Percentiles rank a stretch among this genome's conserved stretches.
phyloP scores from a whole-genome alignment of 2,888 invertebrate species.

The Pandemis corylana region DNA sequence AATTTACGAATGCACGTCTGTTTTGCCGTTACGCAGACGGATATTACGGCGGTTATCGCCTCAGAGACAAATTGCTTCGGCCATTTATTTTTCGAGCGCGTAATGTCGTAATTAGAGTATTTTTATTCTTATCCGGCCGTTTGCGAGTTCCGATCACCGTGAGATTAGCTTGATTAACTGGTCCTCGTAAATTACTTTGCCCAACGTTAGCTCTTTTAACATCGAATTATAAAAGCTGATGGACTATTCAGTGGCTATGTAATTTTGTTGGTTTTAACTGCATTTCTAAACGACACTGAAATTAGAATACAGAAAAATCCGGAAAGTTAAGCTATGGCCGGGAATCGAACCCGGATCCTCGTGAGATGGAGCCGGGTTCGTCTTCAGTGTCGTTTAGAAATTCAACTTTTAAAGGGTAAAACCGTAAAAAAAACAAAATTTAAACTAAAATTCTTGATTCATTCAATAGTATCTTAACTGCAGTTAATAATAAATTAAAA shows the following conservation, averaged over 20 bases:
- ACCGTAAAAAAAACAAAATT: no score
- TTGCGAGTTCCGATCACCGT: slow-evolving; percentile 16
- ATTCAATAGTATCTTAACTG: no score
- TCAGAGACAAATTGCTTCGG: slow-evolving; percentile 22
- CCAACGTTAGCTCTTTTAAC: not conserved
- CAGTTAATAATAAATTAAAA: no score
- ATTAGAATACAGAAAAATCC: no score
- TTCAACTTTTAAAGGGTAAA: no score
- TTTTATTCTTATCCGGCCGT: slow-evolving; percentile 23
- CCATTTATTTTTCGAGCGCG: slow-evolving; percentile 8
- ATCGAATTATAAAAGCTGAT: not conserved
- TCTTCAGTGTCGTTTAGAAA: no score
- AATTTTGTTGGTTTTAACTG: not conserved
- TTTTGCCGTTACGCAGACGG: slow-evolving; percentile 2
- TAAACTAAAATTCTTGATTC: no score
- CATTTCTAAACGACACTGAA: no score
- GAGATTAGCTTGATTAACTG: slow-evolving; percentile 28
- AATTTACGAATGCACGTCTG: slow-evolving; percentile 10
- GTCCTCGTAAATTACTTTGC: slow-evolving; percentile 7
- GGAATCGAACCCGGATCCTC: no score
- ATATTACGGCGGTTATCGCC: slow-evolving; percentile 10
- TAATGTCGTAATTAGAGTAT: slow-evolving; percentile 28
- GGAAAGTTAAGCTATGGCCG: no score
- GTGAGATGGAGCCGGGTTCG: no score
- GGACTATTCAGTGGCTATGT: not conserved